Evolutionary conservation across 2,888 invertebrate species (phyloP).

Genomic region (Amiota minor): DNA sequence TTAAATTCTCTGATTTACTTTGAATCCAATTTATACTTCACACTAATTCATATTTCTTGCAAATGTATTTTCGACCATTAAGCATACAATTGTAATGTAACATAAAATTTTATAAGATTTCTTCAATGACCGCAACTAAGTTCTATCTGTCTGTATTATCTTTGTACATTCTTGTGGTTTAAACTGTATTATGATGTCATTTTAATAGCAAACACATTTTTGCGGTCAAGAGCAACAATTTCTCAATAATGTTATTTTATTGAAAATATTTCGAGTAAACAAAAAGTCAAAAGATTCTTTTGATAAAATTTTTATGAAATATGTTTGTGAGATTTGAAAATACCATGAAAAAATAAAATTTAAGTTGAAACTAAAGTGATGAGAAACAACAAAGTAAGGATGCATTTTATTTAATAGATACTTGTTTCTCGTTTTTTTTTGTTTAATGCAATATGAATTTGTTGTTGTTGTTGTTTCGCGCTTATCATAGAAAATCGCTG

Average conservation of each 20-base stretch:
- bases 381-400: neutral
- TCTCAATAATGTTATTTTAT: neutral
- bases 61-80: no score
- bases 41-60: no score
- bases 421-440: conserved; percentile 53
- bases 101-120: no score
- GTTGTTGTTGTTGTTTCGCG: conserved; percentile 7
- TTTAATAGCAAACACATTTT: neutral
- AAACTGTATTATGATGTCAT: neutral
- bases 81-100: no score
- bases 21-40: no score
- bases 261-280: neutral
- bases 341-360: neutral
- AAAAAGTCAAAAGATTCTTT: neutral
- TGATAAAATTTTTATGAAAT: neutral
- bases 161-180: conserved; percentile 2
- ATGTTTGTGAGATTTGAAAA: neutral
- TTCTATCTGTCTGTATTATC: no score
- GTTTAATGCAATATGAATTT: conserved; percentile 54
- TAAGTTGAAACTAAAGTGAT: neutral
- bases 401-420: neutral
- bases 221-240: conserved; percentile 14
- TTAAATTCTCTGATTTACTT: no score
- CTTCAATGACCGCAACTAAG: no score
- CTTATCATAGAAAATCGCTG: conserved; percentile 39